These are phyloP conservation scores for Quadroppia sp. DNA, from an alignment of 2,888 invertebrate species.

Conservation along the genomic window DNA sequence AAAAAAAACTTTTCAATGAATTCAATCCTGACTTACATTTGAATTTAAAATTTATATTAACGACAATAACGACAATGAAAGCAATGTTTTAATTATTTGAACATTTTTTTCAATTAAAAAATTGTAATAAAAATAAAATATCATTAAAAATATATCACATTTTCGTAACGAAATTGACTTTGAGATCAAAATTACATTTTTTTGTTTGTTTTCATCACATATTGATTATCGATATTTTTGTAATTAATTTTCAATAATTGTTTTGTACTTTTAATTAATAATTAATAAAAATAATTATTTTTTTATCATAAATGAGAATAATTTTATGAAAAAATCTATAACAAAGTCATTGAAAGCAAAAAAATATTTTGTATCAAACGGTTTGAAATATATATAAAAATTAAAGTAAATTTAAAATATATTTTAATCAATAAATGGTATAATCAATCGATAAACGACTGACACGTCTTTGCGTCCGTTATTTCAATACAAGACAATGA, in stretches of 20 bases:
- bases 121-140: neutral
- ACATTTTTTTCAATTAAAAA: neutral
- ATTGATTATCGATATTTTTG: neutral
- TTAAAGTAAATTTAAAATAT: neutral
- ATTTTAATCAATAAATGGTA: neutral
- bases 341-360: neutral
- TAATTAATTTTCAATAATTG: neutral
- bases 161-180: neutral
- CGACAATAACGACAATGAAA: neutral
- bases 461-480: neutral
- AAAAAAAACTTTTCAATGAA: neutral
- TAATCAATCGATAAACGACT: neutral
- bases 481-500: neutral
- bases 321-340: neutral
- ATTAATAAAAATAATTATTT: neutral
- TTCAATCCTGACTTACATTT: neutral
- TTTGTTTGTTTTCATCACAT: neutral
- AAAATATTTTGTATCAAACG: neutral
- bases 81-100: neutral
- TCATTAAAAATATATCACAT: neutral
- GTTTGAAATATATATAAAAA: neutral
- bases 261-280: neutral
- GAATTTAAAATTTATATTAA: neutral
- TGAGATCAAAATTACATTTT: neutral
- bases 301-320: neutral